A percentile compares a stretch with the other conserved stretches of the same genome.
Conservation (phyloP, 2,113 vertebrate species). For the Apodemus speciosus region DNA sequence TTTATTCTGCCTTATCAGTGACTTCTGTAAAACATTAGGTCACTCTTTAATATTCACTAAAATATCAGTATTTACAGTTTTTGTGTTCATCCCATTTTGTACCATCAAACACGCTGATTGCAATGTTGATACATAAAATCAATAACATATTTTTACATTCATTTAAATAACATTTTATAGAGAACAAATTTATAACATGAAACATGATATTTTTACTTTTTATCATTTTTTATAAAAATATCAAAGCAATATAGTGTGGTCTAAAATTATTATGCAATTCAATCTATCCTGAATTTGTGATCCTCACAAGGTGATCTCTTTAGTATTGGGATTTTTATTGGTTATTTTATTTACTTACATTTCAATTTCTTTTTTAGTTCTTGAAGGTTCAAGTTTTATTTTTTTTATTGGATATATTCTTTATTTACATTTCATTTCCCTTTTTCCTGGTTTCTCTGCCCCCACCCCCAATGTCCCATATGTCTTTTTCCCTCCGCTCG, state of each 20-base stretch:
- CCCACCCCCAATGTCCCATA: too few relatives aligned
- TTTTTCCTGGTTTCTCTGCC: too few relatives aligned
- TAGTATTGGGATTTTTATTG: neutral
- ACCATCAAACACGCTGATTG: neutral
- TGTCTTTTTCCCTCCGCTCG: too few relatives aligned
- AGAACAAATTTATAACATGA: neutral
- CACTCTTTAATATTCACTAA: neutral
- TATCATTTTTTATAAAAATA: neutral
- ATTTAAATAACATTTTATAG: neutral
- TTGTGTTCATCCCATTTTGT: neutral
- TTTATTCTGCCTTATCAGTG: neutral
- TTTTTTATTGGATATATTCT: too few relatives aligned
- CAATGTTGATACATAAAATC: neutral
- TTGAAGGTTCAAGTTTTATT: too few relatives aligned
- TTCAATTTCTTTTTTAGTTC: too few relatives aligned
- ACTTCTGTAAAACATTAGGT: neutral
- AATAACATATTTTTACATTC: neutral
- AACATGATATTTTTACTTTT: neutral
- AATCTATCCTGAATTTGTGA: neutral
- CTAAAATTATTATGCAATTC: neutral
- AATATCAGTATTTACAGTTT: neutral
- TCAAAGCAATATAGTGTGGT: neutral
- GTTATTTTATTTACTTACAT: too few relatives aligned
- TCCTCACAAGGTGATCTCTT: neutral
- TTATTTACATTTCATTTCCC: too few relatives aligned